phyloP scores from a whole-genome alignment of 1,140 invertebrate genomes.

The Pararge aegeria region DNA sequence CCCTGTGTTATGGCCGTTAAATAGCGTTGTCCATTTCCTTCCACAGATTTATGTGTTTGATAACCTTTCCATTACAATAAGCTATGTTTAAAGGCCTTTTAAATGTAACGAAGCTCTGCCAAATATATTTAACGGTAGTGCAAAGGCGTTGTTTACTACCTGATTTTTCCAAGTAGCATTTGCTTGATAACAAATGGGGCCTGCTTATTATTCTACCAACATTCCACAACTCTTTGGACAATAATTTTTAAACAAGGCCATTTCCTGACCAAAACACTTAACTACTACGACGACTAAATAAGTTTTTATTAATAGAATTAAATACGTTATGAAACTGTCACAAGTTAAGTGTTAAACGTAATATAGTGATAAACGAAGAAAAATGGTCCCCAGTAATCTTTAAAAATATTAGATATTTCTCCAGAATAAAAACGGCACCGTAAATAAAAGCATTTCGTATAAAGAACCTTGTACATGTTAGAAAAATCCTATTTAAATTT shows the following conservation, averaged over 20 bases:
- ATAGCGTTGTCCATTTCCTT: conserved; percentile 28
- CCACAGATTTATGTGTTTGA: conserved; percentile 29
- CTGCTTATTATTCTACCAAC: not conserved
- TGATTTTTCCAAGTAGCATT: not conserved
- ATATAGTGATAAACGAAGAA: too few species aligned
- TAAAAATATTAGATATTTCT: too few species aligned
- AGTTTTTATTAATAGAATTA: too few species aligned
- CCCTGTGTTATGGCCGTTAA: conserved; percentile 6
- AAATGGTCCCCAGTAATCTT: too few species aligned
- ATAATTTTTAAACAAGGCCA: too few species aligned
- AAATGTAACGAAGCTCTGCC: not conserved
- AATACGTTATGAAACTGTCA: too few species aligned
- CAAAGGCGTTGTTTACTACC: not conserved
- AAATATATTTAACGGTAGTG: not conserved
- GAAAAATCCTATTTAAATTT: not conserved
- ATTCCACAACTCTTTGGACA: not conserved
- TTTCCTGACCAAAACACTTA: too few species aligned
- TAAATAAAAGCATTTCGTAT: not conserved
- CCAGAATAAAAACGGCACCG: too few species aligned
- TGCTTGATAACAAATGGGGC: not conserved
- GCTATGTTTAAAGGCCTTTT: conserved; percentile 1
- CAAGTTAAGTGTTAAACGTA: too few species aligned
- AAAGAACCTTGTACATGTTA: not conserved
- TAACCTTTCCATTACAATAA: conserved; percentile 28
- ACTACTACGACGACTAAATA: too few species aligned